Percentiles rank a stretch among this genome's conserved stretches.
Evolutionary conservation across 30 jellyfish, hydroid and myxozoan species (phyloP).

Genomic region (Calvadosia cruxmelitensis): DNA sequence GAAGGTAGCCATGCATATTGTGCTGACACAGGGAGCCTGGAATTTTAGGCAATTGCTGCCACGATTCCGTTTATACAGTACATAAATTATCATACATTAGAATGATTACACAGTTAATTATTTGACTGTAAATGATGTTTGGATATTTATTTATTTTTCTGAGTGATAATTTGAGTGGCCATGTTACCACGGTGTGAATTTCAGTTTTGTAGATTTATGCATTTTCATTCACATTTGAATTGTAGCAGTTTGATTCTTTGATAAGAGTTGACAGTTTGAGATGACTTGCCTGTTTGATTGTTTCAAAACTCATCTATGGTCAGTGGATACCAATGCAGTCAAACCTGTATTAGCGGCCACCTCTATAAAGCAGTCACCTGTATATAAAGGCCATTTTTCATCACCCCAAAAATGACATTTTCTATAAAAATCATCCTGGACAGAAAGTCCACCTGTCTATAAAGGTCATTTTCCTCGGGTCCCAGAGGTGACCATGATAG

Average conservation of each 20-base stretch:
- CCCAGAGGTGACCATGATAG: not conserved
- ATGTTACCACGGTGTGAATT: no score
- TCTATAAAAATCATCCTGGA: not conserved
- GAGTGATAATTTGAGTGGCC: no score
- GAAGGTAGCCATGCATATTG: slow-evolving; percentile 27
- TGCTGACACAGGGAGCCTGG: not conserved
- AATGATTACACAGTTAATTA: not conserved
- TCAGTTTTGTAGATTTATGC: no score
- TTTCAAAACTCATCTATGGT: no score
- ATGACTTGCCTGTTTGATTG: no score
- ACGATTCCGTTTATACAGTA: not conserved
- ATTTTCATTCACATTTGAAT: no score
- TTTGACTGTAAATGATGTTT: no score
- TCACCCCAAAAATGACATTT: no score
- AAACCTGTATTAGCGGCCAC: not conserved
- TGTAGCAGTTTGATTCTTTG: no score
- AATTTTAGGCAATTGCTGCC: not conserved
- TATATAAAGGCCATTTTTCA: not conserved
- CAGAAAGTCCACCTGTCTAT: not conserved
- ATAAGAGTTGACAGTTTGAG: no score
- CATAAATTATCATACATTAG: not conserved
- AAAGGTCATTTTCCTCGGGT: not conserved
- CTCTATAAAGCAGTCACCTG: not conserved
- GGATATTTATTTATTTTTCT: no score
- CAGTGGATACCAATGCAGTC: not conserved